A percentile compares a stretch with the other conserved stretches of the same genome.
These are phyloP conservation scores for Lepus townsendii DNA, from an alignment of 2,797 vertebrate species.

Conservation along the genomic window DNA sequence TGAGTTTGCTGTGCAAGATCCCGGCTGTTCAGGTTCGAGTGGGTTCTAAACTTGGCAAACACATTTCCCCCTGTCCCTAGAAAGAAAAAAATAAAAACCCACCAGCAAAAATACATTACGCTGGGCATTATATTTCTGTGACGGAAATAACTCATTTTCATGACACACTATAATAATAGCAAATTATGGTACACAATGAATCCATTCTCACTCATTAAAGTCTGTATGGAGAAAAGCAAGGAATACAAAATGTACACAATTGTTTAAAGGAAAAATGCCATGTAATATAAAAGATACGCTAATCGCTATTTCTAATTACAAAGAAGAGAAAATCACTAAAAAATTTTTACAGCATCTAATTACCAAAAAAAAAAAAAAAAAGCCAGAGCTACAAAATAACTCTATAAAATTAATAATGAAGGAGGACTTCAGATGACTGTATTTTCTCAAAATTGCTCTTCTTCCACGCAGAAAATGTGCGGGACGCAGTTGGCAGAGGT, in stretches of 20 bases:
- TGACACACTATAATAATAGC: conserved; percentile 84
- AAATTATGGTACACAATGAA: conserved; percentile 83
- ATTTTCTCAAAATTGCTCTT: conserved; percentile 61
- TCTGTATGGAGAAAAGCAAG: conserved; percentile 82
- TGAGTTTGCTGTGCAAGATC: neutral
- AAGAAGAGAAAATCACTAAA: conserved; percentile 85
- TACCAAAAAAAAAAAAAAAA: conserved; percentile 71
- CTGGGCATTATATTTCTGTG: conserved; percentile 83
- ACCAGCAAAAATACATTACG: conserved; percentile 79
- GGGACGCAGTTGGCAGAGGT: neutral
- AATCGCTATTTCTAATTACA: conserved; percentile 82
- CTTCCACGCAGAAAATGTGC: neutral
- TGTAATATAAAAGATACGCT: conserved; percentile 83
- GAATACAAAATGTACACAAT: conserved; percentile 84
- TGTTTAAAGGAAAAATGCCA: conserved; percentile 84
- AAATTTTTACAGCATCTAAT: conserved; percentile 83
- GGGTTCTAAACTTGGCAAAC: conserved; percentile 73
- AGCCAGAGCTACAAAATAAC: conserved; percentile 70
- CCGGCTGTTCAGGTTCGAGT: conserved; percentile 60
- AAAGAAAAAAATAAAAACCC: conserved; percentile 70
- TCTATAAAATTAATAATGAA: conserved; percentile 83
- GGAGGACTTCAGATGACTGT: conserved; percentile 52
- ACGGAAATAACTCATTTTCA: conserved; percentile 85
- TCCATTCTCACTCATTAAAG: conserved; percentile 83
- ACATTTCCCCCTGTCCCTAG: conserved; percentile 63